These are phyloP conservation scores for Turdus rufiventris DNA, from an alignment of 2,113 vertebrate species.

Conservation along the genomic window DNA sequence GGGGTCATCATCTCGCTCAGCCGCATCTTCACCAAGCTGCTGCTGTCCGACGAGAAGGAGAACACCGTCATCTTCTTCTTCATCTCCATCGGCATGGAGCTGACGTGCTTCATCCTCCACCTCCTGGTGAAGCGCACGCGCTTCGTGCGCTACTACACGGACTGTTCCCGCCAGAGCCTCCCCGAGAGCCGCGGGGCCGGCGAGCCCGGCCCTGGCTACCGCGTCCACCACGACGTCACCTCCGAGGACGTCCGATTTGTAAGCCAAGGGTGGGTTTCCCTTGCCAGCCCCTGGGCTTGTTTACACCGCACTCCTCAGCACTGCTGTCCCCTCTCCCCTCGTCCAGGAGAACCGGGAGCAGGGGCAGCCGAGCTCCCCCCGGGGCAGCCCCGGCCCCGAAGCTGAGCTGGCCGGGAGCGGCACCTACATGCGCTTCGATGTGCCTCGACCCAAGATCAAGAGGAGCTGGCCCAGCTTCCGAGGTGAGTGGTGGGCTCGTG, in stretches of 20 bases:
- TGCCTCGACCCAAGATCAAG: slow-evolving; percentile 80
- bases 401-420: slow-evolving; percentile 67
- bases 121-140: slow-evolving; percentile 86
- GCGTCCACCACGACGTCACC: slow-evolving; percentile 88
- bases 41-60: slow-evolving; percentile 85
- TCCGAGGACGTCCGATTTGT: slow-evolving; percentile 90
- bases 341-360: slow-evolving; percentile 74
- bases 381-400: slow-evolving; percentile 73
- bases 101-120: slow-evolving; percentile 92
- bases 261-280: slow-evolving; percentile 58
- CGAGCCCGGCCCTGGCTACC: slow-evolving; percentile 74
- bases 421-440: slow-evolving; percentile 87
- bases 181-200: slow-evolving; percentile 26
- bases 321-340: neutral
- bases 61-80: slow-evolving; percentile 98
- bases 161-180: slow-evolving; percentile 65
- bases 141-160: slow-evolving; percentile 88
- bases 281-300: fast-evolving
- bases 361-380: slow-evolving; percentile 16
- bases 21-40: slow-evolving; percentile 95
- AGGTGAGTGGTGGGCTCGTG: slow-evolving; percentile 58
- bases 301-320: fast-evolving
- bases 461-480: slow-evolving; percentile 88
- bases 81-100: slow-evolving; percentile 90
- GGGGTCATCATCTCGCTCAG: slow-evolving; percentile 96